Evolutionary conservation across 2,888 invertebrate genomes (phyloP).

Genomic region (Carcina quercana): DNA sequence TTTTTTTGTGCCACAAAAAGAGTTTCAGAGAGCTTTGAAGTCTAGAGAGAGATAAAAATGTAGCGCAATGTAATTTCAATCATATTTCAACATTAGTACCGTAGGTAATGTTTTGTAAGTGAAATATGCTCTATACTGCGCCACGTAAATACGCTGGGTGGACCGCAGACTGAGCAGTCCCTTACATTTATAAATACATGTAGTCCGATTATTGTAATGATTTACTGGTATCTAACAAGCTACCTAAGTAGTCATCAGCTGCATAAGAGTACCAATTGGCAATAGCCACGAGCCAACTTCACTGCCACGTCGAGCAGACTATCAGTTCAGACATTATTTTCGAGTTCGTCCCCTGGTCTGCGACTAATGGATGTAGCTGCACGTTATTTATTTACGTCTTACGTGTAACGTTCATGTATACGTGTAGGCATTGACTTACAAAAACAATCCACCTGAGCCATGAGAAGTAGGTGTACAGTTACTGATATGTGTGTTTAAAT

Average conservation of each 20-base stretch:
- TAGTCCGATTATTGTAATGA: background rate
- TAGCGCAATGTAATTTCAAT: too few relatives aligned
- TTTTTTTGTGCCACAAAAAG: too few relatives aligned
- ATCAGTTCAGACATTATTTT: background rate
- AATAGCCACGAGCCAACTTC: background rate
- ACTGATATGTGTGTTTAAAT: background rate
- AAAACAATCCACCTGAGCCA: background rate
- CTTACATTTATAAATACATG: background rate
- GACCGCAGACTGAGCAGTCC: background rate
- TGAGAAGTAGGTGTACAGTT: background rate
- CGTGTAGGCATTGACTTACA: too few relatives aligned
- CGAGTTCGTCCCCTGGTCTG: background rate
- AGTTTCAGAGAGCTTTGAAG: too few relatives aligned
- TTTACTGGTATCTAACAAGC: background rate
- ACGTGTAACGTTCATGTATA: conserved; percentile 1
- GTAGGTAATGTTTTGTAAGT: too few relatives aligned
- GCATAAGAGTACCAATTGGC: background rate
- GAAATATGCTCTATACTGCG: too few relatives aligned
- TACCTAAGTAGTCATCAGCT: background rate
- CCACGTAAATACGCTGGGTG: too few relatives aligned
- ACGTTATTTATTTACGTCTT: conserved; percentile 5
- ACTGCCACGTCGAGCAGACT: background rate
- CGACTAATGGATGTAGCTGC: conserved; percentile 5
- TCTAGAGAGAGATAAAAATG: too few relatives aligned
- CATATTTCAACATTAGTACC: too few relatives aligned